These are phyloP conservation scores for Harpalus rufipes DNA, from an alignment of 2,888 invertebrate species.

Conservation along the genomic window DNA sequence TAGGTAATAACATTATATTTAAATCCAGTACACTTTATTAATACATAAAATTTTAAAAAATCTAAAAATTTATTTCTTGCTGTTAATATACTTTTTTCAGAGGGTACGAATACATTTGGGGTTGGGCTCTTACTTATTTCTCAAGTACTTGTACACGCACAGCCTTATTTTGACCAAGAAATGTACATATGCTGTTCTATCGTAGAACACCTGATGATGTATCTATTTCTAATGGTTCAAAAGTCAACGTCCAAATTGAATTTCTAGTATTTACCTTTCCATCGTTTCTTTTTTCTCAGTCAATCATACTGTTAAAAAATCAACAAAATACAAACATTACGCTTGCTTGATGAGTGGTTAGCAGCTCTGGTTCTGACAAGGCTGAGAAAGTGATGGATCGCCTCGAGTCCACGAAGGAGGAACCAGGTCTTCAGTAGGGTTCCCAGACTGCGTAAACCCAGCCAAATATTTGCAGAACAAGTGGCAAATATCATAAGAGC, in stretches of 20 bases:
- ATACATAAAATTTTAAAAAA: too few relatives aligned
- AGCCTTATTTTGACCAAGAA: too few relatives aligned
- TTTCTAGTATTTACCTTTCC: constrained; percentile 38
- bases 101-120: too few relatives aligned
- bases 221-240: neutral
- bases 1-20: too few relatives aligned
- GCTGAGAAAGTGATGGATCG: constrained; percentile 58
- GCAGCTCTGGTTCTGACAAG: constrained; percentile 40
- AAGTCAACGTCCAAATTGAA: constrained; percentile 32
- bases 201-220: neutral
- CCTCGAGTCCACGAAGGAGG: constrained; percentile 35
- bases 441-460: constrained; percentile 2
- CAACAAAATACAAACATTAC: constrained; percentile 51
- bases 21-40: too few relatives aligned
- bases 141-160: too few relatives aligned
- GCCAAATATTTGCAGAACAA: constrained; percentile 65
- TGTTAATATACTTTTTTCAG: too few relatives aligned
- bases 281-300: constrained; percentile 37
- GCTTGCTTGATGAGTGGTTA: constrained; percentile 55
- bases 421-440: constrained; percentile 14
- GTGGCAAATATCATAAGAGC: constrained; percentile 63
- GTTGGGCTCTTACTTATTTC: too few relatives aligned
- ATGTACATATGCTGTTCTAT: too few relatives aligned
- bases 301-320: constrained; percentile 41
- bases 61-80: too few relatives aligned